phyloP scores from a whole-genome alignment of 2,797 vertebrate species.

The Pantherophis alleghaniensis region DNA sequence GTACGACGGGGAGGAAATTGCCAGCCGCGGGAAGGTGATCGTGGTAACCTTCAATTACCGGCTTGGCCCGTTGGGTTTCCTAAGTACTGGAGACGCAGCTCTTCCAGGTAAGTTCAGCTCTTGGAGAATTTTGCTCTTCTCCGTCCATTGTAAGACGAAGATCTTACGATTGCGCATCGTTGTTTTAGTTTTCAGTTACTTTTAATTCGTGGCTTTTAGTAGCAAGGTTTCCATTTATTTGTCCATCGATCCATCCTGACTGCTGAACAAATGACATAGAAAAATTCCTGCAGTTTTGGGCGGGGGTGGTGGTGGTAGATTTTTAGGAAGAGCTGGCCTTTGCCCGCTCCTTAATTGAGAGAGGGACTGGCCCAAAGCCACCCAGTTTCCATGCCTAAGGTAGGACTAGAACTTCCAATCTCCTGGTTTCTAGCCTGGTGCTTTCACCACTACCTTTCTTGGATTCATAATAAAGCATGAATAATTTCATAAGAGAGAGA shows the following conservation, averaged over 20 bases:
- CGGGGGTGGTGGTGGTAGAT: neutral
- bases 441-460: neutral
- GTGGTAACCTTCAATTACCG: conserved; percentile 92
- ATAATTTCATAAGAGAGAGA: neutral
- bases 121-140: neutral
- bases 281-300: neutral
- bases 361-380: neutral
- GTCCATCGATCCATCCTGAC: neutral
- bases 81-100: conserved; percentile 86
- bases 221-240: neutral
- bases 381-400: neutral
- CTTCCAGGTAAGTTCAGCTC: conserved; percentile 77
- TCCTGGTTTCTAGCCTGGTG: neutral
- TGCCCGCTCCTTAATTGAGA: neutral
- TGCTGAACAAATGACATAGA: neutral
- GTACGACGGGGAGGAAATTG: conserved; percentile 85
- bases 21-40: conserved; percentile 86
- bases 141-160: neutral
- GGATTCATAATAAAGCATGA: neutral
- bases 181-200: neutral
- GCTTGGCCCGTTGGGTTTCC: conserved; percentile 88
- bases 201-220: neutral
- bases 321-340: neutral
- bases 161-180: neutral
- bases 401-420: neutral